Conservation (phyloP, 2,888 invertebrate genomes). For the Glyphotaelius pellucidus region DNA sequence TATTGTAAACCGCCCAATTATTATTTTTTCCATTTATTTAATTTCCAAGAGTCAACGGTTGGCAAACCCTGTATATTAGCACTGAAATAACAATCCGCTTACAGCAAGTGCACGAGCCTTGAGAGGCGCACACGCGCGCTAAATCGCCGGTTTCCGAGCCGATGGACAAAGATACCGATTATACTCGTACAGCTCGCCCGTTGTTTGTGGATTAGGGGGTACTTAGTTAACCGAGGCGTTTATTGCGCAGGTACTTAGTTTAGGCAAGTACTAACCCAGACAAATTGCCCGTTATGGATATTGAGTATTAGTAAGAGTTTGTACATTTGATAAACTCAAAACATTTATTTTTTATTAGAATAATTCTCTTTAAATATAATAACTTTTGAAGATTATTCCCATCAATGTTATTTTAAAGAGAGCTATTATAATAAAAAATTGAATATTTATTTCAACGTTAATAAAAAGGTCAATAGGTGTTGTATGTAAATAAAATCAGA, state of each 20-base stretch:
- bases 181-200: slow-evolving; percentile 36
- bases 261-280: not conserved
- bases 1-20: too few species aligned
- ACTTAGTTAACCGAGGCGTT: slow-evolving; percentile 53
- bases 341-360: too few species aligned
- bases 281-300: not conserved
- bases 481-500: too few species aligned
- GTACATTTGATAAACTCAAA: not conserved
- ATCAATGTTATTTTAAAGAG: too few species aligned
- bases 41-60: not conserved
- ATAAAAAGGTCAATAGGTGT: too few species aligned
- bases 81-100: not conserved
- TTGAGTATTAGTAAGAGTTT: not conserved
- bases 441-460: too few species aligned
- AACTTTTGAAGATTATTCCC: too few species aligned
- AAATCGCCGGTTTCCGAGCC: slow-evolving; percentile 58
- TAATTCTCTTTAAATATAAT: too few species aligned
- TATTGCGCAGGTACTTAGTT: not conserved
- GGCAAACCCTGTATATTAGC: slow-evolving; percentile 19
- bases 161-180: slow-evolving; percentile 40
- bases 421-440: too few species aligned
- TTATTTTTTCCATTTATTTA: too few species aligned
- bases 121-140: slow-evolving; percentile 34
- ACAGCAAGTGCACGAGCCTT: slow-evolving; percentile 30
- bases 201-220: slow-evolving; percentile 58